These are phyloP conservation scores for Pitta sordida DNA, from an alignment of 2,113 vertebrate species.

Conservation along the genomic window DNA sequence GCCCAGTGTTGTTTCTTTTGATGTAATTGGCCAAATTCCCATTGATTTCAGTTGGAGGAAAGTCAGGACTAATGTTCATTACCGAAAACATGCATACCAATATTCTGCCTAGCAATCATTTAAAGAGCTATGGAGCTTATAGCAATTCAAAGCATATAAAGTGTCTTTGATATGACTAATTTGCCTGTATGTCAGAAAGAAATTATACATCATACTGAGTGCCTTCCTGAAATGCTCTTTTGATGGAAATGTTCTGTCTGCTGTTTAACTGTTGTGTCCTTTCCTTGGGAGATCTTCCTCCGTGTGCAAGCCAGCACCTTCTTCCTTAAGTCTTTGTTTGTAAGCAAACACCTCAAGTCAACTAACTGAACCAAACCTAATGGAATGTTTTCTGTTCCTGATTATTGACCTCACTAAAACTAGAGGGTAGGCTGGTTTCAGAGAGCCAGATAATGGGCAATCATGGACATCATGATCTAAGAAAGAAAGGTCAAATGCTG, in stretches of 20 bases:
- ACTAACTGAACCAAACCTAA: not conserved
- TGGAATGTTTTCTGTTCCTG: not conserved
- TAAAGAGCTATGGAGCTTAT: not conserved
- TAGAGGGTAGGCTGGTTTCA: not conserved
- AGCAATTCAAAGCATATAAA: not conserved
- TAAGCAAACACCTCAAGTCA: not conserved
- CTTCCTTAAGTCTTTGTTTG: not conserved
- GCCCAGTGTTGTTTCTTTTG: conserved; percentile 3
- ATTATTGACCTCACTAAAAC: not conserved
- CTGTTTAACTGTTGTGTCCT: not conserved
- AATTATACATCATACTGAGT: not conserved
- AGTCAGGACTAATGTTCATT: not conserved
- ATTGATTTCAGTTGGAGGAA: not conserved
- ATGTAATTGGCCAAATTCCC: conserved; percentile 20
- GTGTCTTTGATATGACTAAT: conserved; percentile 14
- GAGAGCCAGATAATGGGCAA: not conserved
- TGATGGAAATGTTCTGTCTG: not conserved
- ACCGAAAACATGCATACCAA: not conserved
- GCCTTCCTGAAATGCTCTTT: not conserved
- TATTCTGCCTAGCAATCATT: conserved; percentile 10
- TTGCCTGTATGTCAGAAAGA: not conserved
- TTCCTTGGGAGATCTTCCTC: not conserved
- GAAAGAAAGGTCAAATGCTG: not conserved
- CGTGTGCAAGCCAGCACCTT: not conserved
- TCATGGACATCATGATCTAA: not conserved